A percentile compares a stretch with the other conserved stretches of the same genome.
These are phyloP conservation scores for Enteromius paludinosus DNA, from an alignment of 2,797 vertebrate species.

Conservation along the genomic window DNA sequence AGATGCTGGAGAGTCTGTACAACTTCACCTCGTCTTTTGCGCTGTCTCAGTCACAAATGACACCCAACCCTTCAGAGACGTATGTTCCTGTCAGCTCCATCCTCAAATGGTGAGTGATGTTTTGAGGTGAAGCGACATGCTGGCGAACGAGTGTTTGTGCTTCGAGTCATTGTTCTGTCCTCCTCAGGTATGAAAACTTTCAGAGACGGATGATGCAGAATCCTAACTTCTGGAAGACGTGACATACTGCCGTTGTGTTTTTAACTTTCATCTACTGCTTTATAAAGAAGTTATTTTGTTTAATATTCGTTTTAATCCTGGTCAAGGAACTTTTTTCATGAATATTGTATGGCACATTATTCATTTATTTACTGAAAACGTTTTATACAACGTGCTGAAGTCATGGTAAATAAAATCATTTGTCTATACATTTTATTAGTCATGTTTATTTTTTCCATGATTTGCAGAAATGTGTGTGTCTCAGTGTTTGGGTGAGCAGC, in stretches of 20 bases:
- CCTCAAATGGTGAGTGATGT: conserved; percentile 84
- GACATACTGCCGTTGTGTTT: conserved; percentile 42
- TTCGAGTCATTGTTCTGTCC: neutral
- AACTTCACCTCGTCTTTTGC: conserved; percentile 94
- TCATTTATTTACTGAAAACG: neutral
- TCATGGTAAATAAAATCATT: conserved; percentile 4
- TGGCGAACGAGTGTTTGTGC: neutral
- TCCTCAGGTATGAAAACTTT: conserved; percentile 91
- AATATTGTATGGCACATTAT: neutral
- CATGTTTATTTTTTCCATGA: neutral
- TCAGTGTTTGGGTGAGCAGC: neutral
- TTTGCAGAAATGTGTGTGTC: neutral
- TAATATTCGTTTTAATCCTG: neutral
- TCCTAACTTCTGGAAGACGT: conserved; percentile 95
- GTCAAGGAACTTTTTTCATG: neutral
- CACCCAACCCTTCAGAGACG: conserved; percentile 89
- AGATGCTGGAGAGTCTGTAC: conserved; percentile 96
- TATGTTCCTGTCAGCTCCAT: conserved; percentile 93
- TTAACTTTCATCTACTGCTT: neutral
- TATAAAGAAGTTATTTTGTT: neutral
- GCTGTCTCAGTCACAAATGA: conserved; percentile 93
- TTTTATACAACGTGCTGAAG: conserved; percentile 16
- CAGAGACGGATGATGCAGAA: conserved; percentile 92
- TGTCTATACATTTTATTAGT: neutral
- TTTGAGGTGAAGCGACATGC: neutral